These are phyloP conservation scores for Asobara japonica DNA, from an alignment of 1,140 invertebrate species.

Conservation along the genomic window DNA sequence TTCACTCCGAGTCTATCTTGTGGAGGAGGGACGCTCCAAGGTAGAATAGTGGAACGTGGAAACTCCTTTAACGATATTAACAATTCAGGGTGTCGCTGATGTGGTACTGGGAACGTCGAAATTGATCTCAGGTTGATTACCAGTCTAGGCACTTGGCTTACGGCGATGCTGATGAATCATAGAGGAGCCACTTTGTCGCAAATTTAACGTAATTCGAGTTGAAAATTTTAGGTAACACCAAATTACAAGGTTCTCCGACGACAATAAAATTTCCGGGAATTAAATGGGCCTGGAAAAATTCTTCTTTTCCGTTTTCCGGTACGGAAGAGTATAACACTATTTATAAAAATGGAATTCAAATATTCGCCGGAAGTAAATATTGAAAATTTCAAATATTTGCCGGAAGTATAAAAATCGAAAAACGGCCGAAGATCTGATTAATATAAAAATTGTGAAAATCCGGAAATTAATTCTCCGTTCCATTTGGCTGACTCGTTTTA, in stretches of 20 bases:
- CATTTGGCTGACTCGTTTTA: conserved; percentile 25
- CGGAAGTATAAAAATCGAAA: too few species aligned
- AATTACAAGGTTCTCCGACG: neutral
- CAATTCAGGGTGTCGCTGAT: conserved; percentile 45
- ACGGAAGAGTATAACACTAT: too few species aligned
- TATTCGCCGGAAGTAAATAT: too few species aligned
- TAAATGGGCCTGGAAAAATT: too few species aligned
- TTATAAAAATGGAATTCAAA: neutral
- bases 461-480: neutral
- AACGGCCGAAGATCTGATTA: too few species aligned
- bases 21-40: neutral
- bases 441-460: too few species aligned
- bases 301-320: too few species aligned
- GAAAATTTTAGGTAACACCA: neutral
- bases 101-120: conserved; percentile 23
- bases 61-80: conserved; percentile 53
- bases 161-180: neutral
- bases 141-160: conserved; percentile 10
- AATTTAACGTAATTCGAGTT: neutral
- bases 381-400: too few species aligned
- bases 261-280: too few species aligned
- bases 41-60: conserved; percentile 34
- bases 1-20: neutral
- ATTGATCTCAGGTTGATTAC: conserved; percentile 43
- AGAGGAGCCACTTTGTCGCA: neutral